Conservation (phyloP, 2,888 invertebrate genomes). For the Plagodis dolabraria region DNA sequence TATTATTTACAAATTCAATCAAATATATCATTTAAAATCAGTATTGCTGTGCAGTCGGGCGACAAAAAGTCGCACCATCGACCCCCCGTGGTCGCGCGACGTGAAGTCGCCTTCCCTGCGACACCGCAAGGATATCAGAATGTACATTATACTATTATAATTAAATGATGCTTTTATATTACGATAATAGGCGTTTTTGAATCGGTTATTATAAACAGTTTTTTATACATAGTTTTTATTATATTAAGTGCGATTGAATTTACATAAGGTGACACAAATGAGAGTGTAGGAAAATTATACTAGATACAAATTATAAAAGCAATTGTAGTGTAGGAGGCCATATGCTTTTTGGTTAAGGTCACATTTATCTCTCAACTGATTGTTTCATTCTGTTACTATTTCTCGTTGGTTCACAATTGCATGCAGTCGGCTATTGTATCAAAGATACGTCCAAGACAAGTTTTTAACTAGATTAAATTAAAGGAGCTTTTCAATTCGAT, state of each 20-base stretch:
- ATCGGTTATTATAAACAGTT: slow-evolving; percentile 17
- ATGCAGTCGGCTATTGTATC: too few species aligned
- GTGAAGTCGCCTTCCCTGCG: slow-evolving; percentile 40
- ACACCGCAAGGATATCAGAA: slow-evolving; percentile 30
- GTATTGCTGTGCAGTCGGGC: slow-evolving; percentile 37
- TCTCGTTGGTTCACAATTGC: too few species aligned
- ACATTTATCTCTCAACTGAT: too few species aligned
- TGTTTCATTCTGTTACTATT: too few species aligned
- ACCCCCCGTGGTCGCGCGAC: slow-evolving; percentile 55
- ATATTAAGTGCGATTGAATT: slow-evolving; percentile 24
- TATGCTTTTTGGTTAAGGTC: too few species aligned
- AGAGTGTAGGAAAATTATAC: background rate
- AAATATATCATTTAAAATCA: slow-evolving; percentile 39
- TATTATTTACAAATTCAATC: slow-evolving; percentile 41
- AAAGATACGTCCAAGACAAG: too few species aligned
- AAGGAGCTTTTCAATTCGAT: too few species aligned
- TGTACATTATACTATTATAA: slow-evolving; percentile 34
- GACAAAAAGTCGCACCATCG: slow-evolving; percentile 66
- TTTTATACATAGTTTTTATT: slow-evolving; percentile 2
- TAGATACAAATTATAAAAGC: too few species aligned
- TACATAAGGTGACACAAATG: slow-evolving; percentile 28
- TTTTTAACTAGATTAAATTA: too few species aligned
- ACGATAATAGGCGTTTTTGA: slow-evolving; percentile 17
- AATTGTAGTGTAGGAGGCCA: too few species aligned
- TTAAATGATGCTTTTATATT: slow-evolving; percentile 32